phyloP scores from a whole-genome alignment of 2,113 vertebrate species.

The Triplophysa rosa region DNA sequence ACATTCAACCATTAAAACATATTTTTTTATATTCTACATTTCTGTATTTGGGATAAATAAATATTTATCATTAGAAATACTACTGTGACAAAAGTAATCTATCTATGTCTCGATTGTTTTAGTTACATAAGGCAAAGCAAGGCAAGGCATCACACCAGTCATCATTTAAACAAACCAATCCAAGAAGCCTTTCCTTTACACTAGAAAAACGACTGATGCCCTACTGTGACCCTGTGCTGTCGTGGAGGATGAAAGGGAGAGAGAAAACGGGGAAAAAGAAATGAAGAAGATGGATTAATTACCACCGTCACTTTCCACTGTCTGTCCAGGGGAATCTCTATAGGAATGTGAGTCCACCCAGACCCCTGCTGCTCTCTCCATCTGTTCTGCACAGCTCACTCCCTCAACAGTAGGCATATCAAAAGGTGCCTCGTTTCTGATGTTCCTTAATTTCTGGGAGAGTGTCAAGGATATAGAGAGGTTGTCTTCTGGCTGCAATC shows the following conservation, averaged over 20 bases:
- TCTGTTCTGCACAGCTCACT: constrained; percentile 64
- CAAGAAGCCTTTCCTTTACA: neutral
- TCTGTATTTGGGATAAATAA: too few relatives aligned
- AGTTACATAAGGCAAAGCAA: too few relatives aligned
- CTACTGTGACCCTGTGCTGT: constrained; percentile 56
- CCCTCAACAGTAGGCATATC: constrained; percentile 37
- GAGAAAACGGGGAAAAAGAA: constrained; percentile 53
- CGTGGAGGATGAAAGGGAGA: constrained; percentile 53
- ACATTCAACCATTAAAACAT: too few relatives aligned
- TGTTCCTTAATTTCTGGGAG: constrained; percentile 41
- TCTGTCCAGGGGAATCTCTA: constrained; percentile 60
- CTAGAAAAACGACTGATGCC: constrained; percentile 44
- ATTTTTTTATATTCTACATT: too few relatives aligned
- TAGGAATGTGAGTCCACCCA: constrained; percentile 61
- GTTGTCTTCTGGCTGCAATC: constrained; percentile 38
- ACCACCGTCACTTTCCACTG: constrained; percentile 63
- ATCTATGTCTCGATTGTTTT: neutral
- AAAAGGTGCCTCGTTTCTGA: constrained; percentile 44
- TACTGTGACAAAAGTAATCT: neutral
- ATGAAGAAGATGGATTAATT: constrained; percentile 70
- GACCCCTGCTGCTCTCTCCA: constrained; percentile 69
- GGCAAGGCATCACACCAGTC: neutral
- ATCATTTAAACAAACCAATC: neutral
- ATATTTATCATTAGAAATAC: too few relatives aligned
- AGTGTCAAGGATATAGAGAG: constrained; percentile 44